phyloP scores from a whole-genome alignment of 2,797 vertebrate genomes.

The Pyrocephalus nanus region DNA sequence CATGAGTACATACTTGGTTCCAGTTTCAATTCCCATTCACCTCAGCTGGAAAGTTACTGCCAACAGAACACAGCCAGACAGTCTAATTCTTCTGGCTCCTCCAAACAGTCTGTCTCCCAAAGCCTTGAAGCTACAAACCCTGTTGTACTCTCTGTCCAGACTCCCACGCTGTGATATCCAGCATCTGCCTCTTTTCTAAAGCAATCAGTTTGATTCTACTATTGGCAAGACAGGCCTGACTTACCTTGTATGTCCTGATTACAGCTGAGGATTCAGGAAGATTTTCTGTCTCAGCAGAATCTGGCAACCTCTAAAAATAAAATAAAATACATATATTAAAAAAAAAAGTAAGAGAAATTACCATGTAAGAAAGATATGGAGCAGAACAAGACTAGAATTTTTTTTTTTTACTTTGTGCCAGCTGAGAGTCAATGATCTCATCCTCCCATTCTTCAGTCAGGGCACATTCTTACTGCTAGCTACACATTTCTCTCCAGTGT shows the following conservation, averaged over 20 bases:
- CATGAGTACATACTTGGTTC: neutral
- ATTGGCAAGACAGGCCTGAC: neutral
- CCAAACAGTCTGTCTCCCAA: conserved; percentile 27
- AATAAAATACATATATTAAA: neutral
- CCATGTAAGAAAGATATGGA: neutral
- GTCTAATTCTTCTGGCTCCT: conserved; percentile 39
- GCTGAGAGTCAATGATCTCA: neutral
- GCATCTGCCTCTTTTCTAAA: conserved; percentile 11
- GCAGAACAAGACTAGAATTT: neutral
- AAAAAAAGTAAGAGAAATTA: neutral
- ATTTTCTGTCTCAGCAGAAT: neutral
- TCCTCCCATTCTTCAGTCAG: neutral
- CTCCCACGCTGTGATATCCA: conserved; percentile 21
- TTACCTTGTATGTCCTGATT: conserved; percentile 80
- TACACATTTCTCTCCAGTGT: neutral
- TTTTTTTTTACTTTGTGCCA: neutral
- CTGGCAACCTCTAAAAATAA: conserved; percentile 5
- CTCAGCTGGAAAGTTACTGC: conserved; percentile 56
- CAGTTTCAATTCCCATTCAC: neutral
- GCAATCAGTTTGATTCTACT: neutral
- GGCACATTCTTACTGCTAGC: neutral
- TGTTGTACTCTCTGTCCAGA: conserved; percentile 4
- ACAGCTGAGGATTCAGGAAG: neutral
- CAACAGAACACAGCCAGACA: conserved; percentile 11
- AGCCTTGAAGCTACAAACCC: conserved; percentile 48